Evolutionary conservation across 2,888 invertebrate species (phyloP), one percentile per base, ranked within the genome.

Genomic region (Oligia fasciuncula): DNA sequence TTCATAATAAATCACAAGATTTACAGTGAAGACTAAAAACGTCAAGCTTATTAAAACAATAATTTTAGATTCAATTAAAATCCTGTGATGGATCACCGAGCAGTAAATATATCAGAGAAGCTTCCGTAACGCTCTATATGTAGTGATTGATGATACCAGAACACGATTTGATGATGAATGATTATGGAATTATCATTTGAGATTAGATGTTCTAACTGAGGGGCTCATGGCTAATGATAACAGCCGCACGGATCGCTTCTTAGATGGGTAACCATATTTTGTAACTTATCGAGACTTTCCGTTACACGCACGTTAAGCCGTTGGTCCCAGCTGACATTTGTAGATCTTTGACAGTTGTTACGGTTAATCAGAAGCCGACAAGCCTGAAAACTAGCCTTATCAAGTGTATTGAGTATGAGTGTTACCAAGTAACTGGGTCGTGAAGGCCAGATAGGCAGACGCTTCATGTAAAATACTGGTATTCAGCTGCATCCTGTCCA

Each of bases 81-180:
- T 81, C 77, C n/a, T 85, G 89, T 93, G 93, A 94, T 94, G 86
- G 90, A 93, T 93, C 86, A 85, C 84, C 73, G 77, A 79, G 89
- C 90, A 90, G 49, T 77, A 76, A 80, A 88, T 88, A 84, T 86
- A 84, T 86, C 76, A 63, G 46, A 51, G 57, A 54, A 76, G 95
- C 95, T 95, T 93, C 95, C 93, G 95, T 93, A 91, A 90, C 93
- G 95, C 94, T 95, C 95, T 87, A 94, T 85, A 91, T 29, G 1
- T 94, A 90, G 85, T 95, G 95, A 95, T 95, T 93, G 89, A 95
- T 95, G 93, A 92, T 89, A 65, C 81, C 76, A 83, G 84, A 91
- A 91, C 89, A 90, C 87, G 89, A 92, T 91, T 94, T 91, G 85
- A 93, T 93, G 92, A 91, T 93, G 85, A 91, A 92, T 91, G 76